phyloP scores from a whole-genome alignment of 2,888 invertebrate genomes.

The Mamestra brassicae region DNA sequence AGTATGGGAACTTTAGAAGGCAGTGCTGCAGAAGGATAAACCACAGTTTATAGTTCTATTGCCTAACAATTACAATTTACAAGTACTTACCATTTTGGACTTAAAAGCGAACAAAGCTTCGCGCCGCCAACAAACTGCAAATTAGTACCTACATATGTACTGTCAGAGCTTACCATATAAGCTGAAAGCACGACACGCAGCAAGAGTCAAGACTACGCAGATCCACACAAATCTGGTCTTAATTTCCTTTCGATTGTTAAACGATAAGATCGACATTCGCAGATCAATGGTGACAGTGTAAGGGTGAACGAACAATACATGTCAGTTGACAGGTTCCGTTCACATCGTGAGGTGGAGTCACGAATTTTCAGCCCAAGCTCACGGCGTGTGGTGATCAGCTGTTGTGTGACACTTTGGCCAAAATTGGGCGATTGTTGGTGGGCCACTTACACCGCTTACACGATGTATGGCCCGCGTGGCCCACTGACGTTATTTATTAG shows the following conservation, averaged over 20 bases:
- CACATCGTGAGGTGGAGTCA: constrained; percentile 78
- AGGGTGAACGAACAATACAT: constrained; percentile 63
- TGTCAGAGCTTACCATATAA: constrained; percentile 55
- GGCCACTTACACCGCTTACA: constrained; percentile 61
- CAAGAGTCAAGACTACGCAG: constrained; percentile 21
- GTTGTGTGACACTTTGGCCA: constrained; percentile 57
- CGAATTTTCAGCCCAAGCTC: constrained; percentile 71
- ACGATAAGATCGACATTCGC: constrained; percentile 60
- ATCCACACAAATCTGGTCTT: constrained; percentile 51
- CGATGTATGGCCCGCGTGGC: constrained; percentile 55
- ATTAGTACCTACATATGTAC: constrained; percentile 57
- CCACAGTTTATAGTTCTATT: constrained; percentile 39
- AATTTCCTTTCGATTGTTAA: constrained; percentile 47
- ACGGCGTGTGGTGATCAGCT: constrained; percentile 57
- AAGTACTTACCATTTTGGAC: constrained; percentile 56
- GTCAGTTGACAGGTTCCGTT: constrained; percentile 64
- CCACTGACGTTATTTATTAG: constrained; percentile 60
- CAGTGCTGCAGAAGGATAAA: constrained; percentile 39
- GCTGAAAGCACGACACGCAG: constrained; percentile 42
- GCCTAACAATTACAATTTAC: constrained; percentile 49
- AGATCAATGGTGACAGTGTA: constrained; percentile 55
- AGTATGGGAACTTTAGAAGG: constrained; percentile 23
- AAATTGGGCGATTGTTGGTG: constrained; percentile 60
- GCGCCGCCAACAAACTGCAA: constrained; percentile 52
- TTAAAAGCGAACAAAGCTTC: constrained; percentile 52